These are phyloP conservation scores for Drosophila mojavensis DNA, from an alignment of 1,140 invertebrate genomes.

Conservation along the genomic window DNA sequence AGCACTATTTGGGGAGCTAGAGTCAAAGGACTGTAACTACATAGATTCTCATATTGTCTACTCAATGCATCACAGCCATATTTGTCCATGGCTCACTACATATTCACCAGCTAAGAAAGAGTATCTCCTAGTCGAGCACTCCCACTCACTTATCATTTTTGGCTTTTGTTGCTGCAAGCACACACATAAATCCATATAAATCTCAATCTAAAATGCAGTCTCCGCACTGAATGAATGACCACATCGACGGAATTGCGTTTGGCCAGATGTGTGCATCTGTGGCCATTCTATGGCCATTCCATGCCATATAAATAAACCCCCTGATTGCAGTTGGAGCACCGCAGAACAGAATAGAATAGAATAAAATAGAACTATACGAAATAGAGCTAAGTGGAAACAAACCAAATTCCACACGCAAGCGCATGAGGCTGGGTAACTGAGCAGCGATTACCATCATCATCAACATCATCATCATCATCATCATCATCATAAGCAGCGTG, in stretches of 20 bases:
- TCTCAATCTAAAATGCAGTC: slow-evolving; percentile 73
- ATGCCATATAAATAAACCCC: slow-evolving; percentile 59
- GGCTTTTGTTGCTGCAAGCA: neutral
- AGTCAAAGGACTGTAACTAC: no score
- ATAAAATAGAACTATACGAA: neutral
- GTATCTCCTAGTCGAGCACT: no score
- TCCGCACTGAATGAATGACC: slow-evolving; percentile 33
- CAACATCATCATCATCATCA: slow-evolving; percentile 16
- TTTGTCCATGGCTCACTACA: no score
- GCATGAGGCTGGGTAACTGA: slow-evolving; percentile 63
- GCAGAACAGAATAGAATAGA: slow-evolving; percentile 16
- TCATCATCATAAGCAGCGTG: slow-evolving; percentile 41
- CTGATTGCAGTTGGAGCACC: slow-evolving; percentile 46
- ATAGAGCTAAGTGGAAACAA: slow-evolving; percentile 22
- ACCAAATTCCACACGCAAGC: slow-evolving; percentile 61
- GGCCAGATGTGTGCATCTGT: slow-evolving; percentile 34
- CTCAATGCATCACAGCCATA: no score
- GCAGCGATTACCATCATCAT: slow-evolving; percentile 57
- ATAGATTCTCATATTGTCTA: no score
- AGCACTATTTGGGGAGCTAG: no score
- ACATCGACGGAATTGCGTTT: slow-evolving; percentile 16
- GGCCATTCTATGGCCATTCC: slow-evolving; percentile 18
- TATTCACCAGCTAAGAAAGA: no score
- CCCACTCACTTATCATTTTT: no score
- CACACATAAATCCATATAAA: slow-evolving; percentile 62